Evolutionary conservation across 2,888 invertebrate genomes (phyloP), one percentile per base, ranked within the genome.

Genomic region (Blastobasis lacticolella): DNA sequence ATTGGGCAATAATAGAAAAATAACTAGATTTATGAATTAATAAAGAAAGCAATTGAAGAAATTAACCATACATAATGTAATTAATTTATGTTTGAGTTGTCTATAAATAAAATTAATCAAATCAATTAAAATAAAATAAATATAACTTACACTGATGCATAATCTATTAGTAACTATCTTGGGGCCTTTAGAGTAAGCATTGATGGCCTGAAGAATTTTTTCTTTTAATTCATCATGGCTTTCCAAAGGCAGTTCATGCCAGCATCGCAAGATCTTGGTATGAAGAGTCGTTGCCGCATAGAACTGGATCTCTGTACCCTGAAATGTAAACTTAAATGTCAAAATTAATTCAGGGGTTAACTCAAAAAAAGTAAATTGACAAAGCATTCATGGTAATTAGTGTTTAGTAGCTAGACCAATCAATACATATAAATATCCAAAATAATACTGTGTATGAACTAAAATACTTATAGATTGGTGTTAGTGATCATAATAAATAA

Each of bases 231-330:
- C 91, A 55, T 92, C 91, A 75, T 95, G 93, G 69, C 94, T 94
- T 56, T 93, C 93, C 48, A 90, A 88, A 6, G 97, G 96, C 37
- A 97, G 91, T 84, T 97, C 96, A 71, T 91, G 90, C 96, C 96
- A 97, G 71, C 93, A 93, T 71, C 95, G 93, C 63, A 95, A 91
- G 49, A 98, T 91, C 78, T 98, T 98, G 0, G 94, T 92, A 68
- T 97, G 95, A 36, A 98, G 80, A 37, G 96, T 96, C 48, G 95
- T 95, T 5, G 97, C 97, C 51, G 95, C 97, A 89, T 96, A 98
- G 83, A 96, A 97, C 79, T 97, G 97, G 40, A 97, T 94, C 87
- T 97, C 97, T 59, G 93, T 92, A 52, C 91, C 90, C 96, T 96
- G 75, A 46, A 89, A 87, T 55, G 60, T 56, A 54, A 55, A 60